A percentile compares a stretch with the other conserved stretches of the same genome.
phyloP scores from a whole-genome alignment of 2,888 invertebrate genomes.

The Drosophila pseudotalamancana region DNA sequence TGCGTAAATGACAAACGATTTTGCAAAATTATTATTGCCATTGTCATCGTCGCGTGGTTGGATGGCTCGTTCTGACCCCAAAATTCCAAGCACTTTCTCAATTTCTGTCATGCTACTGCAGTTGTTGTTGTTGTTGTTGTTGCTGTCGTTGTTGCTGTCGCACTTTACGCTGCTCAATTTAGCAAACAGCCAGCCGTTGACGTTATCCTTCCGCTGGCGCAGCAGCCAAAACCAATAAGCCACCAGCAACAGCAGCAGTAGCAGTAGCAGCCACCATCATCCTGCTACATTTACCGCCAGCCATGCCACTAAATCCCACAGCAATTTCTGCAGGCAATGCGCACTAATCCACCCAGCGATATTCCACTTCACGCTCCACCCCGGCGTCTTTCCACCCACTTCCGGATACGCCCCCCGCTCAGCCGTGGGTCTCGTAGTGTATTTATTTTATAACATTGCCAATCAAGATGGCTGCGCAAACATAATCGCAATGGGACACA shows the following conservation, averaged over 20 bases:
- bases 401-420: slow-evolving; percentile 53
- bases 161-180: slow-evolving; percentile 81
- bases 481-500: slow-evolving; percentile 81
- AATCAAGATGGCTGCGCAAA: slow-evolving; percentile 85
- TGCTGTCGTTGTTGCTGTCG: slow-evolving; percentile 52
- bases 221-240: slow-evolving; percentile 75
- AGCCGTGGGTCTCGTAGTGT: slow-evolving; percentile 63
- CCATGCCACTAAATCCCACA: slow-evolving; percentile 70
- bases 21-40: slow-evolving; percentile 80
- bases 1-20: slow-evolving; percentile 82
- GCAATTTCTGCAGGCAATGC: slow-evolving; percentile 75
- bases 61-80: slow-evolving; percentile 34
- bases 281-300: slow-evolving; percentile 54
- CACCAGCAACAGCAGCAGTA: slow-evolving; percentile 52
- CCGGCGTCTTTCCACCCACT: slow-evolving; percentile 44
- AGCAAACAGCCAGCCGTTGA: slow-evolving; percentile 78
- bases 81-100: slow-evolving; percentile 52
- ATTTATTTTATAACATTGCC: slow-evolving; percentile 85
- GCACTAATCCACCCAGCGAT: slow-evolving; percentile 67
- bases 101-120: slow-evolving; percentile 24
- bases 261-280: slow-evolving; percentile 30
- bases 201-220: slow-evolving; percentile 77
- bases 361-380: slow-evolving; percentile 30
- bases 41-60: slow-evolving; percentile 67
- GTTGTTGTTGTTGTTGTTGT: slow-evolving; percentile 7